Evolutionary conservation across 2,113 vertebrate genomes (phyloP).

Genomic region (Notiomystis cincta): DNA sequence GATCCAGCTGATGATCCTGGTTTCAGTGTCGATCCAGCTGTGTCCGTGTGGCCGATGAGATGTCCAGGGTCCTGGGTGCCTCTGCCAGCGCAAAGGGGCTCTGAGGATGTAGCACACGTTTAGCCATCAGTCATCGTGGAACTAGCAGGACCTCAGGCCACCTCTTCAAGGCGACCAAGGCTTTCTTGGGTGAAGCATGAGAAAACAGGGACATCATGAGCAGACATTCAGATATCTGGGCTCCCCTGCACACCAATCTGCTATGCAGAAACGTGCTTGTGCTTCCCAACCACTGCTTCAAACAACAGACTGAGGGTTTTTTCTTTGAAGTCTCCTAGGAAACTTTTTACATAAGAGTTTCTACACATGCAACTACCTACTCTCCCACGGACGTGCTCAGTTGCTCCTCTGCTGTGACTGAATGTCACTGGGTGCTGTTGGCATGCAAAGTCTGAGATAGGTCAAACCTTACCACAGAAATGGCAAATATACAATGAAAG

Average conservation of each 20-base stretch:
- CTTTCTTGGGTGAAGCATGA: neutral
- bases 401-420: neutral
- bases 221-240: neutral
- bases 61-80: neutral
- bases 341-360: neutral
- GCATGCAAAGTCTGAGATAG: rapidly evolving
- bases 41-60: rapidly evolving
- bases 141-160: neutral
- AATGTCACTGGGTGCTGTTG: neutral
- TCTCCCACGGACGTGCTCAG: neutral
- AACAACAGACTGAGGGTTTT: neutral
- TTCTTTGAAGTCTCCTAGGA: neutral
- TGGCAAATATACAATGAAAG: neutral
- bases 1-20: neutral
- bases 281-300: neutral
- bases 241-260: neutral
- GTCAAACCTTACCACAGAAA: neutral
- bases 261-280: neutral
- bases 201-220: neutral
- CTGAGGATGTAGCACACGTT: rapidly evolving
- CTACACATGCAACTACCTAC: neutral
- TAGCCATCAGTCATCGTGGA: neutral
- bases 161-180: neutral
- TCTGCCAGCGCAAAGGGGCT: rapidly evolving
- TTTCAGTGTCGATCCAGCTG: neutral